Evolutionary conservation across 2,797 vertebrate genomes (phyloP), one percentile per base, ranked within the genome.

Genomic region (Carcharodon carcharias): DNA sequence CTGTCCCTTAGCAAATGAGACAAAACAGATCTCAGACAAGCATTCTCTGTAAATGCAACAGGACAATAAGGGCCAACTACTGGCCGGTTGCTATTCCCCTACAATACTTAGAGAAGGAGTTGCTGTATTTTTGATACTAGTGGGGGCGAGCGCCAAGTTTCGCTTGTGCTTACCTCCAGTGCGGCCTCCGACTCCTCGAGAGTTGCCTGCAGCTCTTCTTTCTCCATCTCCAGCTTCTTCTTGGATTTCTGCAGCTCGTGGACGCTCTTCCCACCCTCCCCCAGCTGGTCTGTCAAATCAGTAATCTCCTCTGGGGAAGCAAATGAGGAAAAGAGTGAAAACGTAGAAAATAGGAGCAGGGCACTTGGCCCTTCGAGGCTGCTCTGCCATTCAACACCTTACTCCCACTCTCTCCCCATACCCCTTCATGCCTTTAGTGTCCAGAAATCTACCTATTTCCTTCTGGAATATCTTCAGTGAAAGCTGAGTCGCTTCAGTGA

Each of bases 191-290:
- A 98, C 96, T 98, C 98, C 96, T 98, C 98, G 96, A 98, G 97
- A 0, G 98, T 98, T 4, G 97, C 98, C 97, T 98, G 98, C 31
- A 98, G 96, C 97, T 98, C 98, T 1, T 98, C 98, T 77, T 98
- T 98, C 97, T 98, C 98, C 98, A 98, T 98, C 97, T 98, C 98
- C 0, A 98, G 97, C 97, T 98, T 98, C 97, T 98, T 98, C 96
- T 98, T 98, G 61, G 98, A 97, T 96, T 98, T 98, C 97, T 98
- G 98, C 65, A 98, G 98, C 97, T 98, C 98, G 0, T 98, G 98
- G 96, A 98, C 97, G 3, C 98, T 98, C 97, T 98, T 98, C 0
- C 98, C 98, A 54, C 98, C 98, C 1, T 98, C 98, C 0, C 98
- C 98, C 77, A 98, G 98, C 97, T 98, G 98, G 96, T 98, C 98